These are phyloP conservation scores for Pemphredon lugubris DNA, from an alignment of 2,888 invertebrate species.

Conservation along the genomic window DNA sequence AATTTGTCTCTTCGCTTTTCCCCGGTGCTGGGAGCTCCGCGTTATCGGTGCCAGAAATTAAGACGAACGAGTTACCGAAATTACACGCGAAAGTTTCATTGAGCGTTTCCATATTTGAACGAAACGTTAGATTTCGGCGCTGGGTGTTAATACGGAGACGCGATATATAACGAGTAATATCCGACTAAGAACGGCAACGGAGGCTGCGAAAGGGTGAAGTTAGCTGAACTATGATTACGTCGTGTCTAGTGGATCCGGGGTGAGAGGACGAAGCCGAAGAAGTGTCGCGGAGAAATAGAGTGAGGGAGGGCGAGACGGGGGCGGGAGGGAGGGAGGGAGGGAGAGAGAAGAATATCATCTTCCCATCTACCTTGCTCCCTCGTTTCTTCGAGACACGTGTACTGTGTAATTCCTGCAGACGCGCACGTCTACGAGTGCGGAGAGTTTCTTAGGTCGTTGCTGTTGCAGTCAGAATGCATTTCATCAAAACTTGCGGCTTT, in stretches of 20 bases:
- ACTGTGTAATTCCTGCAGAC: slow-evolving; percentile 2
- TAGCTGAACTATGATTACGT: slow-evolving; percentile 66
- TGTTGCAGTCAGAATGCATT: slow-evolving; percentile 58
- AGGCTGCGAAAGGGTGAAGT: slow-evolving; percentile 54
- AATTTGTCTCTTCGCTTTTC: too few species aligned
- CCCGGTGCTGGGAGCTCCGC: too few species aligned
- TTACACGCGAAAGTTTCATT: too few species aligned
- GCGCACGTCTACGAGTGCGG: neutral
- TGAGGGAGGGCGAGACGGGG: too few species aligned
- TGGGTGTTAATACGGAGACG: too few species aligned
- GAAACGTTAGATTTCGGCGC: too few species aligned
- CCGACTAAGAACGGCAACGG: slow-evolving; percentile 27
- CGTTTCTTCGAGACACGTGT: slow-evolving; percentile 21
- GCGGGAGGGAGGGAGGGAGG: neutral
- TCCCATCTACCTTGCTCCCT: neutral
- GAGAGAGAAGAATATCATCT: slow-evolving; percentile 7
- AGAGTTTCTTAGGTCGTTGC: slow-evolving; percentile 36
- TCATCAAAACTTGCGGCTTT: slow-evolving; percentile 73
- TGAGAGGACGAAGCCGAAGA: slow-evolving; percentile 18
- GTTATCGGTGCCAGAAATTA: too few species aligned
- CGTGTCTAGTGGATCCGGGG: slow-evolving; percentile 27
- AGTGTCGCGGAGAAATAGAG: slow-evolving; percentile 8
- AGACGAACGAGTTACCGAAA: too few species aligned
- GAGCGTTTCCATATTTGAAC: too few species aligned
- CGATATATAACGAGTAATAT: slow-evolving; percentile 48